Percentiles rank a stretch among this genome's conserved stretches.
These are phyloP conservation scores for Tenualosa thibaudeaui DNA, from an alignment of 2,797 vertebrate species.

Conservation along the genomic window DNA sequence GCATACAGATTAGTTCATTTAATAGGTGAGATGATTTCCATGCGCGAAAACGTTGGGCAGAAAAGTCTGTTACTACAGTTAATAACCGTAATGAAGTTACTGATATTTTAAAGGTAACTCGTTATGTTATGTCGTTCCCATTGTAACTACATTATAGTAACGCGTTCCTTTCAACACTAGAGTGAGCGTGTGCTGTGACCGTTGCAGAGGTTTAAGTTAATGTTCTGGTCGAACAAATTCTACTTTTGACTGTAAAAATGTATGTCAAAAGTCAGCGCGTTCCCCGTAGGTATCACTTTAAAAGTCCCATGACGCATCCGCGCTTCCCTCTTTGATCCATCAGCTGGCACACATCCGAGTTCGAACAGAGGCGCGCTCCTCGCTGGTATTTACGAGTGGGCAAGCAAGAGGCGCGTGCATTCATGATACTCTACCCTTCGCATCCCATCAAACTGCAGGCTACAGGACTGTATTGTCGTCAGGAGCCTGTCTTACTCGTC, in stretches of 20 bases:
- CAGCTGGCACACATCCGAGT: constrained; percentile 19
- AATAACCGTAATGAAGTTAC: no score
- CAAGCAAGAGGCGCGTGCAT: constrained; percentile 17
- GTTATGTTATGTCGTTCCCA: no score
- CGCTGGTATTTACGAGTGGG: constrained; percentile 28
- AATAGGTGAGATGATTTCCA: no score
- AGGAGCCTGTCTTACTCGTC: neutral
- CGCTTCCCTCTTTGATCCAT: constrained; percentile 24
- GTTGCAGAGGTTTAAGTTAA: neutral
- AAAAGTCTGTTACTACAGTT: no score
- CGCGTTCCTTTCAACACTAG: no score
- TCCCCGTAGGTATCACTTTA: neutral
- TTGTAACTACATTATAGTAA: no score
- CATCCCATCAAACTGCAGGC: constrained; percentile 11
- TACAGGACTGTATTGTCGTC: neutral
- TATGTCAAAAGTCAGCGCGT: neutral
- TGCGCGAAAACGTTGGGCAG: no score
- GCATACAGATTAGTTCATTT: no score
- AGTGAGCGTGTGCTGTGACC: no score
- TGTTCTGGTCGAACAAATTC: neutral
- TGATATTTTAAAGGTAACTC: no score
- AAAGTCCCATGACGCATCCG: constrained; percentile 11
- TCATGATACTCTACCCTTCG: neutral
- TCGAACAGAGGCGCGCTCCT: constrained; percentile 8
- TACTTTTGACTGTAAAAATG: neutral